Percentiles rank a stretch among this genome's conserved stretches.
Conservation (phyloP, 2,113 vertebrate species). For the Oryzias melastigma region DNA sequence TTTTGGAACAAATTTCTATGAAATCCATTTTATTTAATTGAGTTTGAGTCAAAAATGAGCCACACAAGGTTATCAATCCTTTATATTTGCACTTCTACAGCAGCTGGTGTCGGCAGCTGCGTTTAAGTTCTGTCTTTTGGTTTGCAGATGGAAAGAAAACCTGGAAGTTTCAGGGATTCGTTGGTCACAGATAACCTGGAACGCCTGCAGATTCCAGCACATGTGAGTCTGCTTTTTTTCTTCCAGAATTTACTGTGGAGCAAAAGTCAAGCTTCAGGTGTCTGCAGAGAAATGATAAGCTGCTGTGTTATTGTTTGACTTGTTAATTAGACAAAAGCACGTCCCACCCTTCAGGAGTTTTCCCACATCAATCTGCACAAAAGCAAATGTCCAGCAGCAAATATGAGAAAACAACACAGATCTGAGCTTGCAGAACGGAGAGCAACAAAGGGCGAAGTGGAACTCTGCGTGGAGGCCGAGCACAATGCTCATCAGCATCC, state of each 20-base stretch:
- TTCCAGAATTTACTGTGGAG: constrained; percentile 16
- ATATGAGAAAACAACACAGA: constrained; percentile 9
- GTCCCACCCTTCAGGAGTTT: constrained; percentile 10
- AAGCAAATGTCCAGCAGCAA: background rate
- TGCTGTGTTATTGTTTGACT: constrained; percentile 2
- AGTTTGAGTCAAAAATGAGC: no score
- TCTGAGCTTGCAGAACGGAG: constrained; percentile 45
- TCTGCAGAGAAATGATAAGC: background rate
- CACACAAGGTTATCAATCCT: no score
- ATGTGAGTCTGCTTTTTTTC: constrained; percentile 6
- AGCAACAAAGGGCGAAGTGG: constrained; percentile 18
- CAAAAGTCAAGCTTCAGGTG: constrained; percentile 10
- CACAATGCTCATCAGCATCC: constrained; percentile 53
- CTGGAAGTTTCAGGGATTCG: constrained; percentile 12
- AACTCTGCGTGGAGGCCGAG: constrained; percentile 10
- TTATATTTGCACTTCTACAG: no score
- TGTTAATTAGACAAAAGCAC: constrained; percentile 3
- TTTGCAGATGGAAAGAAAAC: background rate
- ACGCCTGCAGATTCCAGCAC: constrained; percentile 40
- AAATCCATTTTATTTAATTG: no score
- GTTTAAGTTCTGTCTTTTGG: no score
- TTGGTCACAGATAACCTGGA: constrained; percentile 55
- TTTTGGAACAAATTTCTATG: no score
- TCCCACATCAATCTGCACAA: constrained; percentile 26
- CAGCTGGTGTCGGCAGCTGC: no score